phyloP scores from a whole-genome alignment of 1,140 invertebrate species.

The Drosophila leontia region DNA sequence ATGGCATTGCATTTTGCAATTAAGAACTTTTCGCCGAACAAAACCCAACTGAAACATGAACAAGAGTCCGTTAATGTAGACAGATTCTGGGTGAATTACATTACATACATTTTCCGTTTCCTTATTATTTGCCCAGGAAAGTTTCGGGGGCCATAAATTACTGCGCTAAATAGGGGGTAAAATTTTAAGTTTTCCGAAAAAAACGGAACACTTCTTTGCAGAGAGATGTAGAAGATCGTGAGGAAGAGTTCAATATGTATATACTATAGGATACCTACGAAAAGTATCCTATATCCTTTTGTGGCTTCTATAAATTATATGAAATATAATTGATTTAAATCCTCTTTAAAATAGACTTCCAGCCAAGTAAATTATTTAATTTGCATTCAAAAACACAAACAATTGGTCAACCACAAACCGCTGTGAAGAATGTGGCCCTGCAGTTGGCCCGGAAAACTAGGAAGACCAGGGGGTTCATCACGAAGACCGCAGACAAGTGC shows the following conservation, averaged over 20 bases:
- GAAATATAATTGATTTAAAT: not conserved
- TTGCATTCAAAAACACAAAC: not conserved
- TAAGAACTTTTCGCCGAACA: slow-evolving; percentile 66
- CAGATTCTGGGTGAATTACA: slow-evolving; percentile 27
- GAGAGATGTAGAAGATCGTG: too few relatives aligned
- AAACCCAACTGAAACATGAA: slow-evolving; percentile 43
- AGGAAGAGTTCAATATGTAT: too few relatives aligned
- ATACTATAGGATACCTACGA: too few relatives aligned
- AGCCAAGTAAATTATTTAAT: slow-evolving; percentile 19
- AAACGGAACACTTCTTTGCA: not conserved
- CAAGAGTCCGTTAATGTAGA: slow-evolving; percentile 32
- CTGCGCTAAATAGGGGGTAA: not conserved
- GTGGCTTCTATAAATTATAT: not conserved
- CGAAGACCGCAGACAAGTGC: slow-evolving; percentile 26
- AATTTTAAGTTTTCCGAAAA: not conserved
- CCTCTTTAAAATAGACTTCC: not conserved
- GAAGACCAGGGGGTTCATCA: not conserved
- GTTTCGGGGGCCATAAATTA: slow-evolving; percentile 15
- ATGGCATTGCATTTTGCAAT: slow-evolving; percentile 69
- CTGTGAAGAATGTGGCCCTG: slow-evolving; percentile 12
- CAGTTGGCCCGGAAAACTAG: not conserved
- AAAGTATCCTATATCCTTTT: too few relatives aligned
- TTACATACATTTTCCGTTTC: slow-evolving; percentile 1
- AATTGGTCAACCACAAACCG: slow-evolving; percentile 13
- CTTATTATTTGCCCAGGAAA: slow-evolving; percentile 13